Conservation (phyloP, 1,140 invertebrate genomes). For the Lepidurus packardi region DNA sequence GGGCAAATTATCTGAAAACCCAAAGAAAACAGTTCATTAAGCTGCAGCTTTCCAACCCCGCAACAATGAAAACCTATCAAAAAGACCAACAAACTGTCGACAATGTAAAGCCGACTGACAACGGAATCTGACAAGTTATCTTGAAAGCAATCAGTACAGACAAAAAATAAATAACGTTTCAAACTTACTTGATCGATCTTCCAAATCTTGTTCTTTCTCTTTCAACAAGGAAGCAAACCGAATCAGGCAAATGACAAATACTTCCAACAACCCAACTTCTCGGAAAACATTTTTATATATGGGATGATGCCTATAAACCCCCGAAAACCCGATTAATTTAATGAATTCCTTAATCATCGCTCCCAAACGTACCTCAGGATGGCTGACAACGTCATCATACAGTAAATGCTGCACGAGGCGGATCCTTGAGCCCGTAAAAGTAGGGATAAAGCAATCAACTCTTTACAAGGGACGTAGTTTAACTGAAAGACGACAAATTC, state of each 20-base stretch:
- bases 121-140: no score
- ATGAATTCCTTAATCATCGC: not conserved
- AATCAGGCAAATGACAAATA: slow-evolving; percentile 87
- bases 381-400: slow-evolving; percentile 80
- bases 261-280: slow-evolving; percentile 95
- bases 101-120: no score
- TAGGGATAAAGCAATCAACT: slow-evolving; percentile 91
- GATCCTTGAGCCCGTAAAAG: slow-evolving; percentile 77
- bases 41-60: not conserved
- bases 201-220: slow-evolving; percentile 53
- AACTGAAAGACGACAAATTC: slow-evolving; percentile 96
- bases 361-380: slow-evolving; percentile 63
- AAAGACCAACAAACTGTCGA: not conserved
- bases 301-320: slow-evolving; percentile 64
- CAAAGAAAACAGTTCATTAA: slow-evolving; percentile 27
- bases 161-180: not conserved
- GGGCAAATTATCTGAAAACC: slow-evolving; percentile 46
- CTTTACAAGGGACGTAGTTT: slow-evolving; percentile 98
- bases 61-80: not conserved
- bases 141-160: not conserved
- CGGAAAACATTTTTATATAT: slow-evolving; percentile 97
- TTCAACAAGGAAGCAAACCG: slow-evolving; percentile 74
- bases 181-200: slow-evolving; percentile 41
- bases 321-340: not conserved
- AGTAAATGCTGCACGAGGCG: slow-evolving; percentile 72